A percentile compares a stretch with the other conserved stretches of the same genome.
Conservation (phyloP, 2,113 vertebrate genomes). For the Erinaceus europaeus region DNA sequence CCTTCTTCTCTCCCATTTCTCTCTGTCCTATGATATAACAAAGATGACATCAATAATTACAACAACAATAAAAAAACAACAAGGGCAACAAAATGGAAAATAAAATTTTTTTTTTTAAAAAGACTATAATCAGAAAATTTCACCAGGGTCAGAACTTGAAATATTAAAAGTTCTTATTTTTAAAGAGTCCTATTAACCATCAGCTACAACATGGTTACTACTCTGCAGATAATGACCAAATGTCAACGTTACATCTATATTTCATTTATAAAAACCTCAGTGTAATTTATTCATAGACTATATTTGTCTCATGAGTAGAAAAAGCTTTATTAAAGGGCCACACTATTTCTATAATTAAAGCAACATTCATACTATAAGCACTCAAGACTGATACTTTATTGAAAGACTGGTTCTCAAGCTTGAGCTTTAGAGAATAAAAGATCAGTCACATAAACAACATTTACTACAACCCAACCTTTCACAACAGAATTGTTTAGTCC, state of each 20-base stretch:
- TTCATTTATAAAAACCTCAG: constrained; percentile 32
- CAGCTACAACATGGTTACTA: constrained; percentile 37
- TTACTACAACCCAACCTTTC: constrained; percentile 36
- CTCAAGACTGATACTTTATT: constrained; percentile 7
- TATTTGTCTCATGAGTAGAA: constrained; percentile 20
- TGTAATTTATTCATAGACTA: constrained; percentile 28
- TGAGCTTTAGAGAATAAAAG: constrained; percentile 19
- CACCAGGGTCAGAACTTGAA: constrained; percentile 11
- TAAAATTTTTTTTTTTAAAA: too few species aligned
- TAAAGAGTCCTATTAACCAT: neutral
- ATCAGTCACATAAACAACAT: neutral
- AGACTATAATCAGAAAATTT: constrained; percentile 49
- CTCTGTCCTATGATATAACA: too few species aligned
- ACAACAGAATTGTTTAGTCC: constrained; percentile 17
- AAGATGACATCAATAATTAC: too few species aligned
- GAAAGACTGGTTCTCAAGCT: constrained; percentile 48
- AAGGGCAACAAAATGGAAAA: too few species aligned
- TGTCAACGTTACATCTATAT: constrained; percentile 4
- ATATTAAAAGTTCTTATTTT: neutral
- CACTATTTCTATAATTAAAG: constrained; percentile 38
- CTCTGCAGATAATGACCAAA: neutral
- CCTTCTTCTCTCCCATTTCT: too few species aligned
- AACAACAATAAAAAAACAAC: too few species aligned
- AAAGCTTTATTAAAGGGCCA: constrained; percentile 30
- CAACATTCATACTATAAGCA: constrained; percentile 6